Conservation (phyloP, 2,113 vertebrate genomes). For the Uria lomvia region DNA sequence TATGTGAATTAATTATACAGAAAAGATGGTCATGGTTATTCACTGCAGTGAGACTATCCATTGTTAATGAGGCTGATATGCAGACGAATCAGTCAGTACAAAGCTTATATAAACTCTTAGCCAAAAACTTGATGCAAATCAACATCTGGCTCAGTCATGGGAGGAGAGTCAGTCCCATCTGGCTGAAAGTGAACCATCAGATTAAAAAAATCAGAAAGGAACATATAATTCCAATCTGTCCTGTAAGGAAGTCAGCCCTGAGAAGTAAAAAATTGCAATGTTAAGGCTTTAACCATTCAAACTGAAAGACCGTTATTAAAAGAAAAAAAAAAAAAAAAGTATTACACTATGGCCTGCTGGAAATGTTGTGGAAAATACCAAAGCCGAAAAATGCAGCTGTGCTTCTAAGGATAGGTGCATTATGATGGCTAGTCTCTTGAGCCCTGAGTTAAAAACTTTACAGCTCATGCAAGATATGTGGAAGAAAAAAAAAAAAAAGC, state of each 20-base stretch:
- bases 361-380: neutral
- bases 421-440: neutral
- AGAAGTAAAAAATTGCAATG: neutral
- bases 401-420: neutral
- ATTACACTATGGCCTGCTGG: neutral
- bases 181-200: neutral
- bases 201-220: neutral
- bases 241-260: neutral
- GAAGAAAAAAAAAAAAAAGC: neutral
- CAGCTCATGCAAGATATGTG: neutral
- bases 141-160: slow-evolving; percentile 18
- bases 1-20: slow-evolving; percentile 9
- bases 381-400: neutral
- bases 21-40: neutral
- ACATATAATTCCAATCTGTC: neutral
- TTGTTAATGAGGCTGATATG: slow-evolving; percentile 25
- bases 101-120: neutral
- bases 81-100: slow-evolving; percentile 38
- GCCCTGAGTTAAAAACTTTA: neutral
- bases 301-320: neutral
- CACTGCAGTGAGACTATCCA: neutral
- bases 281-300: neutral
- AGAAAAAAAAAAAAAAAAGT: neutral
- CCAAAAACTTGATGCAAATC: slow-evolving; percentile 45
- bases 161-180: slow-evolving; percentile 10